Evolutionary conservation across 2,888 invertebrate species (phyloP), one percentile per base, ranked within the genome.

Genomic region (Auanema sp.): DNA sequence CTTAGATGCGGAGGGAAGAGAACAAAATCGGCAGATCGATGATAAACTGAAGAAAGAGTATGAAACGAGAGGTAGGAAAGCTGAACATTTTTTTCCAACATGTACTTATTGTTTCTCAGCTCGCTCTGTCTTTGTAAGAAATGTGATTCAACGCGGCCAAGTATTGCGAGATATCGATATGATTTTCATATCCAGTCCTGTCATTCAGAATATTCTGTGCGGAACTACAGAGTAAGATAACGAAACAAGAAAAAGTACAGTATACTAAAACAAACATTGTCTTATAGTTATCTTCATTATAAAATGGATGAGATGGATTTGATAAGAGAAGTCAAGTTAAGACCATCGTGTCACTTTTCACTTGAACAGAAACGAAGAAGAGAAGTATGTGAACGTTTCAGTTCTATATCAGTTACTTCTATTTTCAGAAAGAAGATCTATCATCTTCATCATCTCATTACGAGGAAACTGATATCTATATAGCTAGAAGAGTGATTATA

Each of bases 1-100:
- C 52, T 53, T 76, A 2, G 76, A 76, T 43, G 72, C 75, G 1
- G 76, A 76, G 40, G 66, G 61, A 21, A 52, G 74, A 25, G 75
- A 75, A 58, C 64, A 54, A 25, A 67, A 69, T 2, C 59, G 60
- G 33, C 59, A 55, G 24, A 47, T 75, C 3, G 68, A 71, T 42
- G 63, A 66, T 21, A 50, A 23, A 11, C 61, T 75, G 67, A 72
- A 70, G 55, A 67, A 51, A 53, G 60, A 60, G 18, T 75, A 72
- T 55, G 67, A 72, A 50, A 58, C 50, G 11, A 59, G 67, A 53
- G 68, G 68, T 68, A 8, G 33, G 47, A 23, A 50, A 21, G 23
- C 8, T 18, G 16, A n/a, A 52, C 6, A n/a, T 10, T 47, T 5
- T 47, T 23, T 21, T 23, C 4, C 4, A 12, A 21, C 8, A 14